phyloP scores from a whole-genome alignment of 2,888 invertebrate species.

The Dicroscelio sp. region DNA sequence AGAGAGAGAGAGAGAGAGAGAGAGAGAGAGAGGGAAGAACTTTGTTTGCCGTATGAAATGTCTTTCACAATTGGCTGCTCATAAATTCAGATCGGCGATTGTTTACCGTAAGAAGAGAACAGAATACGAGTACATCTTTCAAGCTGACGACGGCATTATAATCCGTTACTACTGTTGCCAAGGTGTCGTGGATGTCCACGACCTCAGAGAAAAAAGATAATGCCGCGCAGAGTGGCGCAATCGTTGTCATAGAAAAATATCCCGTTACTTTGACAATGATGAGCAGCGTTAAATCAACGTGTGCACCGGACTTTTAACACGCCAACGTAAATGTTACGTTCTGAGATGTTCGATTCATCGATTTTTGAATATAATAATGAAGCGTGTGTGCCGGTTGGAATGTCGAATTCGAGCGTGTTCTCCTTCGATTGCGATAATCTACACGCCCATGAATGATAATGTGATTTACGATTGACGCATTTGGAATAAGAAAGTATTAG shows the following conservation, averaged over 20 bases:
- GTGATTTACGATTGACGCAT: slow-evolving; percentile 47
- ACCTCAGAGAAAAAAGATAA: slow-evolving; percentile 76
- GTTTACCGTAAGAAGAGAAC: slow-evolving; percentile 14
- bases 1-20: too few relatives aligned
- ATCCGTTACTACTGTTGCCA: slow-evolving; percentile 67
- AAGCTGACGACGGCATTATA: slow-evolving; percentile 57
- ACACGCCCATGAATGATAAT: slow-evolving; percentile 70
- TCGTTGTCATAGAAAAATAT: slow-evolving; percentile 58
- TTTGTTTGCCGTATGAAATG: too few relatives aligned
- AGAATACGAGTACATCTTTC: slow-evolving; percentile 50
- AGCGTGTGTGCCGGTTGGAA: slow-evolving; percentile 17
- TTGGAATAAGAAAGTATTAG: slow-evolving; percentile 46
- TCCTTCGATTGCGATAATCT: slow-evolving; percentile 21
- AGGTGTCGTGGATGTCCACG: slow-evolving; percentile 74
- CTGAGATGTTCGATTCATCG: not conserved
- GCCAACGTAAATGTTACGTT: slow-evolving; percentile 57
- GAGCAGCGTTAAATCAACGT: slow-evolving; percentile 39
- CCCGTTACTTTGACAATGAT: slow-evolving; percentile 78
- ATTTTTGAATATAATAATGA: slow-evolving; percentile 18
- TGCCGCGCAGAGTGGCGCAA: slow-evolving; percentile 70
- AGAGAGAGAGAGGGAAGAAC: too few relatives aligned
- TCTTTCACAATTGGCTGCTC: slow-evolving; percentile 26
- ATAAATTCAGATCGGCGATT: slow-evolving; percentile 48
- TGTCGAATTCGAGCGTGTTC: slow-evolving; percentile 65
- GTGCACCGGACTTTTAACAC: slow-evolving; percentile 3